Evolutionary conservation across 2,888 invertebrate genomes (phyloP).

Genomic region (Epiperipatus broadwayi): DNA sequence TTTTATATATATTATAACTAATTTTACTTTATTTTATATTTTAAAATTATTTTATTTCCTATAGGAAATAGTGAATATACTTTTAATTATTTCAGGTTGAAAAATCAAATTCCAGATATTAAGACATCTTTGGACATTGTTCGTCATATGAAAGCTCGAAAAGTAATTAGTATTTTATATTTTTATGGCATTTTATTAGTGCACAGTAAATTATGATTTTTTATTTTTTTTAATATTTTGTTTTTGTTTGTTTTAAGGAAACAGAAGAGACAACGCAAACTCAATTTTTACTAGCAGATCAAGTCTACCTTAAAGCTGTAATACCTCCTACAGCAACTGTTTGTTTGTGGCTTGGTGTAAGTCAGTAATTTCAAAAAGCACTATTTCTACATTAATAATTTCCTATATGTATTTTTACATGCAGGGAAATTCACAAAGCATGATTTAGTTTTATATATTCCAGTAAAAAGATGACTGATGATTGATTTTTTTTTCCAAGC

Average conservation of each 20-base stretch:
- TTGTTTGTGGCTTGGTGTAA: slow-evolving; percentile 41
- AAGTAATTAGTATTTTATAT: slow-evolving; percentile 26
- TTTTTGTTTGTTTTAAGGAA: slow-evolving; percentile 28
- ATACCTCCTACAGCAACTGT: slow-evolving; percentile 77
- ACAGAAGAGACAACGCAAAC: slow-evolving; percentile 49
- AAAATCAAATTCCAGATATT: slow-evolving; percentile 82
- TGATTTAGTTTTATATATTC: too few species aligned
- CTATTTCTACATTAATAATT: too few species aligned
- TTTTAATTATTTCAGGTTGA: slow-evolving; percentile 36
- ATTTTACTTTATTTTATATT: slow-evolving; percentile 10
- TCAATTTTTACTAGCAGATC: slow-evolving; percentile 76
- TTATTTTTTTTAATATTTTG: not conserved
- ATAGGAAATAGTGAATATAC: too few species aligned
- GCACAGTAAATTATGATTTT: not conserved
- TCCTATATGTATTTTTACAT: too few species aligned
- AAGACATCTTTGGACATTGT: slow-evolving; percentile 78
- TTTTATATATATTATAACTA: too few species aligned
- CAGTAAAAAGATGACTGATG: too few species aligned
- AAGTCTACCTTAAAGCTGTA: slow-evolving; percentile 64
- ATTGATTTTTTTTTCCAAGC: too few species aligned
- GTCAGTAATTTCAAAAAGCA: slow-evolving; percentile 19
- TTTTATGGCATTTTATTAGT: slow-evolving; percentile 10
- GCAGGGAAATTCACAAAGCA: too few species aligned
- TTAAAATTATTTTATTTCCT: slow-evolving; percentile 1
- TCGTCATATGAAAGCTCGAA: slow-evolving; percentile 59